phyloP scores from a whole-genome alignment of 2,797 vertebrate genomes.

The Stomatorhinus walkeri region DNA sequence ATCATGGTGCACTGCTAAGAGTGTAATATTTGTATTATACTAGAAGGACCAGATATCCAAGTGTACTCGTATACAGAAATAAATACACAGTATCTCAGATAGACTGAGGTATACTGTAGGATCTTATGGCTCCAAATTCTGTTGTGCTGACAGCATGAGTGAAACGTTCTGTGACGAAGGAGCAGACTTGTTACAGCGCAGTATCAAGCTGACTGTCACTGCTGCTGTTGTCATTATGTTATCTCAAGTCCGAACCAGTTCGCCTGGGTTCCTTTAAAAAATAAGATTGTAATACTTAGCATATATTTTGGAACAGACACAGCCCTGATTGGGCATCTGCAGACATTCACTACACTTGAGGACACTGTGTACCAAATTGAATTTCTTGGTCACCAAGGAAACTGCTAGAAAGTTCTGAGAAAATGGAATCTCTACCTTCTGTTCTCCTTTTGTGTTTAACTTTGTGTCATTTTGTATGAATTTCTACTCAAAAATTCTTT shows the following conservation, averaged over 20 bases:
- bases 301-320: background rate
- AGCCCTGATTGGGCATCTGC: background rate
- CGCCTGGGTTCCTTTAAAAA: background rate
- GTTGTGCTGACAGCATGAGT: background rate
- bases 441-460: background rate
- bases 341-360: background rate
- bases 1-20: background rate
- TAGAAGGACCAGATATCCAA: background rate
- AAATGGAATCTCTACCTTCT: background rate
- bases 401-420: background rate
- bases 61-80: background rate
- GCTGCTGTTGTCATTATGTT: background rate
- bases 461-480: background rate
- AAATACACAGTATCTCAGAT: background rate
- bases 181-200: background rate
- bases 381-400: constrained; percentile 8
- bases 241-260: background rate
- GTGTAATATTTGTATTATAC: background rate
- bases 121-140: background rate
- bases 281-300: background rate
- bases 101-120: background rate
- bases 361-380: background rate
- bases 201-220: background rate
- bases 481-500: background rate
- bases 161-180: background rate